Base-by-base conservation (phyloP, 2,113 vertebrate species). In the Calonectris borealis region DNA sequence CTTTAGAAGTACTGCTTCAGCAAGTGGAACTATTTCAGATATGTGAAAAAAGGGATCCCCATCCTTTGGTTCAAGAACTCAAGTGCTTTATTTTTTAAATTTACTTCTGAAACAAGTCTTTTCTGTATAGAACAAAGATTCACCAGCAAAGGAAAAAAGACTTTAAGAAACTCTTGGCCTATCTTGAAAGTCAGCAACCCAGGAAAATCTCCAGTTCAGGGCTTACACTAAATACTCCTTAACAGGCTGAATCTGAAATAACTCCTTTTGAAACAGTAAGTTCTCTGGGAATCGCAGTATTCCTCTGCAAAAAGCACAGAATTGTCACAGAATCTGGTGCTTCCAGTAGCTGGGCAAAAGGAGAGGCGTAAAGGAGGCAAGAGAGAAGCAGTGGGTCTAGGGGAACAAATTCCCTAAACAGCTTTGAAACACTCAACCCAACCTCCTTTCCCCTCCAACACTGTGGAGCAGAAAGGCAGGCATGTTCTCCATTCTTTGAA, bases 371-470 rank as follows among this genome's bases (percentile, higher is more conserved):
- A 83, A 46, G 57, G 24, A 21, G 15, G 32, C 42, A 68, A 66
- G 21, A 62, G 7, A 54, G n/a, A 58, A 42, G 7, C 16, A 18
- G 15, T 8, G 7, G 14, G 4, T 36, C 18, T 69, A 32, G 44
- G 11, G 38, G 8, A 58, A 13, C 1, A 31, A 73, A 15, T 5
- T 44, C 17, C 29, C 29, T 51, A 29, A 16, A 29, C 5, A 60
- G 14, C 20, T 83, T 36, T 62, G 48, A 36, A 71, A 61, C 25
- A 29, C 27, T 36, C 46, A 81, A 4, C 6, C 38, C 55, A 70
- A 4, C 6, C 36, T 71, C 4, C 17, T 31, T 52, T n/a, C 4
- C 21, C 24, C 29, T 64, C 1, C 0, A 0, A 13, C 13, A 15
- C 27, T 7, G 7, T 36, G 21, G 51, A 72, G 31, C 13, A 58